Evolutionary conservation across 2,797 vertebrate genomes (phyloP).

Genomic region (Enteromius radiatus): DNA sequence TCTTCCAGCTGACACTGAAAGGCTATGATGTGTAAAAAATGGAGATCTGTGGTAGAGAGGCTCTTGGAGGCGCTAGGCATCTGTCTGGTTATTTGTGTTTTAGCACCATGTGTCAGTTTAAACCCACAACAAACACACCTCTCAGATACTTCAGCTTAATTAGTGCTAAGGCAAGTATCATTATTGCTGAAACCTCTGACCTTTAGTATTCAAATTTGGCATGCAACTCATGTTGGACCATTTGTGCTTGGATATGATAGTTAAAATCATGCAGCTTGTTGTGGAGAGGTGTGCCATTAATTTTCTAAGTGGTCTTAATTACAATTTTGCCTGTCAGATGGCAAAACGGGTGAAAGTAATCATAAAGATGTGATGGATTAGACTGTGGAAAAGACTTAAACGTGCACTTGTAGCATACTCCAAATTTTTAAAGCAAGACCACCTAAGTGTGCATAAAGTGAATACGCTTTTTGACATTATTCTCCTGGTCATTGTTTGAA

Average conservation of each 20-base stretch:
- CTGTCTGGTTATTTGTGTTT: constrained; percentile 78
- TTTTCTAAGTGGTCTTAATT: not conserved
- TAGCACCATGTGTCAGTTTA: constrained; percentile 59
- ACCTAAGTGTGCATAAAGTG: not conserved
- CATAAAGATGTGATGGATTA: not conserved
- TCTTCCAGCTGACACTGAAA: constrained; percentile 83
- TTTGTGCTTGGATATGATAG: not conserved
- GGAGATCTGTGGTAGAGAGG: constrained; percentile 83
- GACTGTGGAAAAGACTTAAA: not conserved
- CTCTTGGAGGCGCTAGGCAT: constrained; percentile 83
- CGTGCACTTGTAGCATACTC: not conserved
- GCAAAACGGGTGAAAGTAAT: not conserved
- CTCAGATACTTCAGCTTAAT: constrained; percentile 57
- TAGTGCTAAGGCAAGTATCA: not conserved
- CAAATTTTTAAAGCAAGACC: not conserved
- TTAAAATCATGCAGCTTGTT: not conserved
- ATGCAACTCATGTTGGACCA: not conserved
- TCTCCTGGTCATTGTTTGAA: not conserved
- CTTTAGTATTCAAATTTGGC: not conserved
- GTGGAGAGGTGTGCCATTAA: not conserved
- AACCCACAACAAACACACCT: constrained; percentile 63
- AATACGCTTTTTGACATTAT: not conserved
- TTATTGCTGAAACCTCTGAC: constrained; percentile 11
- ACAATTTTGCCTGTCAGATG: not conserved
- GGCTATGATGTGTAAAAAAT: constrained; percentile 89